A percentile compares a stretch with the other conserved stretches of the same genome.
Evolutionary conservation across 2,888 invertebrate genomes (phyloP).

Genomic region (Spicauda simplicius): DNA sequence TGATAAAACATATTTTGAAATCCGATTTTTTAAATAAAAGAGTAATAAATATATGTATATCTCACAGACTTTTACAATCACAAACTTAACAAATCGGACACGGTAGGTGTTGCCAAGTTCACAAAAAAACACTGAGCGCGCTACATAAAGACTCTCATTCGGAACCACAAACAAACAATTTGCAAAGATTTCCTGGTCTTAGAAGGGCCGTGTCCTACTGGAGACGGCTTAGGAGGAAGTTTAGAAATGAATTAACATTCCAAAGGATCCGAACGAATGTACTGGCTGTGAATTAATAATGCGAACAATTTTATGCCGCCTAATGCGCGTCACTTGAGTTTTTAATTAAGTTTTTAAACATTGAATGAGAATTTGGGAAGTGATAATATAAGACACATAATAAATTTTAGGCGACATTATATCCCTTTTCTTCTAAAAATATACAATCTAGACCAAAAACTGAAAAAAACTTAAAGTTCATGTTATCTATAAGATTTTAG

Average conservation of each 20-base stretch:
- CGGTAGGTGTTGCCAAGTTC: too few species aligned
- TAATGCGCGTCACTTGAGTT: not conserved
- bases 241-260: conserved; percentile 1
- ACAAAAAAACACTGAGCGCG: not conserved
- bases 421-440: too few species aligned
- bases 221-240: not conserved
- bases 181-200: not conserved
- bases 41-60: too few species aligned
- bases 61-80: too few species aligned
- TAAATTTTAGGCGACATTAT: too few species aligned
- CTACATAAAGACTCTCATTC: not conserved
- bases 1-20: too few species aligned
- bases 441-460: too few species aligned
- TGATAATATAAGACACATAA: too few species aligned
- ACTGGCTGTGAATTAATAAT: not conserved
- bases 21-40: too few species aligned
- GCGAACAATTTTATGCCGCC: not conserved
- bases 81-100: too few species aligned
- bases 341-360: not conserved
- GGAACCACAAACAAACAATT: not conserved
- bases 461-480: too few species aligned
- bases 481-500: too few species aligned
- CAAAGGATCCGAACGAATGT: not conserved
- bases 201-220: not conserved
- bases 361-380: not conserved